Evolutionary conservation across 2,888 invertebrate genomes (phyloP), one percentile per base, ranked within the genome.

Genomic region (Ctena decussata): DNA sequence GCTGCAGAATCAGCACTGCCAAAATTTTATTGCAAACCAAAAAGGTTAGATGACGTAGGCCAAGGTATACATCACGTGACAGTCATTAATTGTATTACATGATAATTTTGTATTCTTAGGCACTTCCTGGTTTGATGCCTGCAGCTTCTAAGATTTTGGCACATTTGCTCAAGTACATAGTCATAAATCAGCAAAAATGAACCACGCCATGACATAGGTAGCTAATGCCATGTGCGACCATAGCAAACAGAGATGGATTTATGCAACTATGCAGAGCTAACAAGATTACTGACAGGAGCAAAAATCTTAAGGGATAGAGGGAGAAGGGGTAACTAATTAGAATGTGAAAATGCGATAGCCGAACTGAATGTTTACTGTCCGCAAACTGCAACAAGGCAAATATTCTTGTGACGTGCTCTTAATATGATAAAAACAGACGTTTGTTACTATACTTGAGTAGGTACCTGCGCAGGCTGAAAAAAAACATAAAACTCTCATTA

Each of bases 401-500:
- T n/a, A n/a, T n/a, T n/a, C n/a, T n/a, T n/a, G n/a, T n/a, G n/a
- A n/a, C 57, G 27, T 30, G 6, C 24, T 32, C 35, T 65, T 21
- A 30, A 11, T 53, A 65, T 35, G 65, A 65, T 65, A 35, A 65
- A 65, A 65, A 65, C 65, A 65, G 65, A 30, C 65, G 18, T 24
- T 30, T 65, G 65, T 65, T 65, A 35, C 65, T 65, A 65, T 65
- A n/a, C n/a, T n/a, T n/a, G n/a, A n/a, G n/a, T n/a, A 65, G 65
- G 65, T 65, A 65, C 65, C 35, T 6, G 3, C 35, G 5, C 21
- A 11, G 15, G 65, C 35, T 65, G 30, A 35, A 35, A 65, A 46
- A 32, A 11, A 32, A 5, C 15, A 32, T 30, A 65, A 65, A 65
- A 27, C 1, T 35, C 12, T 24, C 60, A 65, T 65, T 65, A 65